Conservation (phyloP, 2,797 vertebrate genomes). For the Sebastes alutus region DNA sequence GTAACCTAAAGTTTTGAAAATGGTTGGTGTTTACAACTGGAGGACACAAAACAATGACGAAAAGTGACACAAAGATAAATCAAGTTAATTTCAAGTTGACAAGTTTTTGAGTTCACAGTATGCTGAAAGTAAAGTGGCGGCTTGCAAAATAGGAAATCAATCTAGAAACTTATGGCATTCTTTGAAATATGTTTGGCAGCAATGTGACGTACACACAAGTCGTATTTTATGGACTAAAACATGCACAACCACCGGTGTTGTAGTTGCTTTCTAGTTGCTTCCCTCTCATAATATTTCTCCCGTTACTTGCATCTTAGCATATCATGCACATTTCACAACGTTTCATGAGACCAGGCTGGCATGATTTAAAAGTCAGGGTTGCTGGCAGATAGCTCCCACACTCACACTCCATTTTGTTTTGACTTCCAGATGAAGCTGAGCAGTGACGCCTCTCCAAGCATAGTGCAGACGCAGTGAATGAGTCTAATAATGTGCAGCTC, state of each 20-base stretch:
- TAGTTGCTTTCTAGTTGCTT: constrained; percentile 4
- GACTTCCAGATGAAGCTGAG: constrained; percentile 59
- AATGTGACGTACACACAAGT: neutral
- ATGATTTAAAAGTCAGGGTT: constrained; percentile 35
- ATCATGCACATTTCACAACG: constrained; percentile 52
- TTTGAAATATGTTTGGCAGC: neutral
- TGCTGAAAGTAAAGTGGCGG: neutral
- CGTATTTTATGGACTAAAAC: neutral
- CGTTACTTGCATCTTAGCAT: neutral
- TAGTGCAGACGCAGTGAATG: constrained; percentile 61
- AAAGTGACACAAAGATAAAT: neutral
- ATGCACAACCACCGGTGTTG: constrained; percentile 15
- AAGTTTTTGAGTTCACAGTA: neutral
- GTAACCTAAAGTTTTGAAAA: neutral
- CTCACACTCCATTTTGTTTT: constrained; percentile 57
- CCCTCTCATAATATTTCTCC: neutral
- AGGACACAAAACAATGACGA: neutral
- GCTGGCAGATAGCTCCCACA: constrained; percentile 34
- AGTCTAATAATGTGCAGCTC: constrained; percentile 38
- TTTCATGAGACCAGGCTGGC: constrained; percentile 54
- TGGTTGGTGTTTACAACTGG: neutral
- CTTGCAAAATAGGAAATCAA: neutral
- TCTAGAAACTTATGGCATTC: neutral
- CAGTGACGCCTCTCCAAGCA: constrained; percentile 37
- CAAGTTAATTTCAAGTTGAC: neutral